Evolutionary conservation across 2,113 vertebrate species (phyloP), one percentile per base, ranked within the genome.

Genomic region (Vimba vimba): DNA sequence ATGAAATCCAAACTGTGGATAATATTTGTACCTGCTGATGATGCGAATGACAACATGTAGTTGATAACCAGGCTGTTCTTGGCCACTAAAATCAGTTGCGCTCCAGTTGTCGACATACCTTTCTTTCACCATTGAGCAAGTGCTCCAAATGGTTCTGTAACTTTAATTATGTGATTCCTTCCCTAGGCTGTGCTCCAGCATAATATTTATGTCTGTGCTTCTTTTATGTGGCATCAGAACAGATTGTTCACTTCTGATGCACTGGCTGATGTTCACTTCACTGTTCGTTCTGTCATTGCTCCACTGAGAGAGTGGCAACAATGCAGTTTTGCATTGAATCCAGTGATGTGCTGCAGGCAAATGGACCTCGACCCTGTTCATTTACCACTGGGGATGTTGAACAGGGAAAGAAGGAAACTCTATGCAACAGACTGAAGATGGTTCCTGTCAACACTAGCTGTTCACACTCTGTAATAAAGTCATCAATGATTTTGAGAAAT

Each of bases 271-370:
- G 27, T 84, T 87, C 55, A 25, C 17, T 75, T 81, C 12, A 73
- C 47, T 33, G 75, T 74, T 69, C 11, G 79, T 88, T 85, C 50
- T 62, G 74, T 84, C 81, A 64, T 83, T 30, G 52, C 57, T 43
- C 19, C 59, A 13, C 30, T 74, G 43, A 60, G 74, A 66, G 68
- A 86, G 57, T n/a, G 19, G 43, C 88, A 86, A 47, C 19, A 62
- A 84, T 68, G 69, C 27, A 88, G 75, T 83, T 90, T 88, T 74
- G 74, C n/a, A 59, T 73, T 57, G 64, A 90, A 77, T 81, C 64
- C 77, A 88, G 47, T 71, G 30, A 75, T 84, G 84, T 90, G 80
- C 25, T 73, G 30, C 76, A n/a, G 69, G 62, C 73, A 50, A 27
- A 82, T 75, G 69, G 36, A 85, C 71, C 62, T 85, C 52, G 52